phyloP scores from a whole-genome alignment of 2,797 vertebrate genomes.

The Ctenosaura bakeri region DNA sequence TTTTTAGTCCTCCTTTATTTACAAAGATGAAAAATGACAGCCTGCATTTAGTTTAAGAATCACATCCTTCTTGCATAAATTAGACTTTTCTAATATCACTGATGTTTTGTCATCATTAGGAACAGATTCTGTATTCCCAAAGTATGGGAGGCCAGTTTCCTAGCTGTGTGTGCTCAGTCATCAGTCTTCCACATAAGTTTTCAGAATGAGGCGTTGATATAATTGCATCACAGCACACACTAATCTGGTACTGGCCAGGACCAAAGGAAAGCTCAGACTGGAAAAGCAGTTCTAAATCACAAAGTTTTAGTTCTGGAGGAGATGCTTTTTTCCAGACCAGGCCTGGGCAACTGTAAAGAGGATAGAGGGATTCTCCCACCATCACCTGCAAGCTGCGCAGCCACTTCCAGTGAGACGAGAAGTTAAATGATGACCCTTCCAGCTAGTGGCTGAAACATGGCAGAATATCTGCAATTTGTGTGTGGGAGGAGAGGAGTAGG shows the following conservation, averaged over 20 bases:
- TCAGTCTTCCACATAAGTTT: constrained; percentile 27
- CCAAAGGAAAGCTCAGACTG: neutral
- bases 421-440: too few species aligned
- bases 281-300: neutral
- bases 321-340: neutral
- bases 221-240: constrained; percentile 42
- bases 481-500: too few species aligned
- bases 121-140: neutral
- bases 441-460: too few species aligned
- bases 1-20: neutral
- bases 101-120: neutral
- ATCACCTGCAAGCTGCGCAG: too few species aligned
- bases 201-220: constrained; percentile 57
- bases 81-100: neutral
- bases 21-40: too few species aligned
- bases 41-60: neutral
- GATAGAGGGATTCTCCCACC: too few species aligned
- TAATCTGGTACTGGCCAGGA: neutral
- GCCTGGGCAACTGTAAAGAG: too few species aligned
- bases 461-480: too few species aligned
- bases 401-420: too few species aligned
- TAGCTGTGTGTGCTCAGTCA: constrained; percentile 29
- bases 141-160: neutral
- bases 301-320: neutral
- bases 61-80: neutral